phyloP scores from a whole-genome alignment of 2,888 invertebrate species.

The Amitus sp. region DNA sequence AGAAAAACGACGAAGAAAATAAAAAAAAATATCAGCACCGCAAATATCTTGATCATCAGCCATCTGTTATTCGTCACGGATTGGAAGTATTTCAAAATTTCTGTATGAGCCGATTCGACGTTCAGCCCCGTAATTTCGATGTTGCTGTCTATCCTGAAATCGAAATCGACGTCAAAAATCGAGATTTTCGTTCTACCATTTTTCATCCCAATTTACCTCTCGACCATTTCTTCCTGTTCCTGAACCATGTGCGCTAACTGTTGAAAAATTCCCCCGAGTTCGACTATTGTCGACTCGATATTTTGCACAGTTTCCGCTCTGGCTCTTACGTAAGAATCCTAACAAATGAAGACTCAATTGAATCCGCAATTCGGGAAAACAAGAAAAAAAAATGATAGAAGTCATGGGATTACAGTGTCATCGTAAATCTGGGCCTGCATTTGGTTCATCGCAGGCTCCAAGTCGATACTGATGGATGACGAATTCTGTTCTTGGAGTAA shows the following conservation, averaged over 20 bases:
- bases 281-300: conserved; percentile 98
- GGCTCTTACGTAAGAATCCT: conserved; percentile 88
- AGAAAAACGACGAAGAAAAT: conserved; percentile 98
- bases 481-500: conserved; percentile 60
- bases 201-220: conserved; percentile 68
- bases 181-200: no score
- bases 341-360: conserved; percentile 24
- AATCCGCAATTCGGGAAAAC: no score
- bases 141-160: conserved; percentile 90
- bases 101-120: conserved; percentile 96
- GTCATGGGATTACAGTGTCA: conserved; percentile 54
- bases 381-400: no score
- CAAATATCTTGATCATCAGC: conserved; percentile 99
- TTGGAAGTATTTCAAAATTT: conserved; percentile 98
- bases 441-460: conserved; percentile 72
- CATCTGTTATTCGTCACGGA: conserved; percentile 97
- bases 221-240: conserved; percentile 98
- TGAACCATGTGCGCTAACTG: conserved; percentile 97
- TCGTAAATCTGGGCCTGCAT: conserved; percentile 61
- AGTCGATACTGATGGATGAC: conserved; percentile 80
- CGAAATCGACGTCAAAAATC: conserved; percentile 2
- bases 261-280: conserved; percentile 98
- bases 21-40: conserved; percentile 97
- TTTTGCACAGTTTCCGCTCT: conserved; percentile 99
- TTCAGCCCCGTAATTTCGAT: conserved; percentile 95